Evolutionary conservation across 2,888 invertebrate species (phyloP), one percentile per base, ranked within the genome.

Genomic region (Nephrotoma flavescens): DNA sequence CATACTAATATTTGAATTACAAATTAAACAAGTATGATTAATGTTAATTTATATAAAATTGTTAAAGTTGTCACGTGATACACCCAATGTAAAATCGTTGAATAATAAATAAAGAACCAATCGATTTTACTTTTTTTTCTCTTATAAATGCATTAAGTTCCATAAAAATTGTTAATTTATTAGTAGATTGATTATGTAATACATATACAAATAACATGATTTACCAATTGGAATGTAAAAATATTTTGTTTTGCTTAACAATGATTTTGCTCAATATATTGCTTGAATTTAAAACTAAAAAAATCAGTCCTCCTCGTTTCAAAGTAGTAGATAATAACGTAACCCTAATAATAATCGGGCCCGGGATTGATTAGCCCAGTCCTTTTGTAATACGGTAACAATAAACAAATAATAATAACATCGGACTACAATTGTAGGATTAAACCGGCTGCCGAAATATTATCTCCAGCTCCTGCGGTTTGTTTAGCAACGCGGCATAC

Each of bases 381-480:
- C 31, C 31, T 31, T 3, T 7, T 19, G 0, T 57, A 19, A 57
- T 57, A 57, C 57, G 57, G 19, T 57, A 57, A 57, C 57, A 57
- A 57, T 31, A 19, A 19, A 31, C 52, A 57, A 31, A 71, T 19
- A 57, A 71, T 84, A 84, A 84, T n/a, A 83, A 83, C n/a, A 83
- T 41, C 11, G 7, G 15, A 11, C 19, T 92, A 93, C 87, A 95
- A 93, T 90, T 95, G 95, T 86, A 94, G 92, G n/a, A 94, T 95
- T 15, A 97, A 92, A n/a, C 96, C 97, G 1, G 97, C 96, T n/a
- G 96, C 96, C 0, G 97, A 97, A 88, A 97, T 96, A 90, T 97
- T 97, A 90, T 97, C 97, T 0, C 97, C 97, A 9, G 96, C 97
- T 0, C 97, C 97, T 0, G 96, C 97, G 0, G 97, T 97, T 89